Percentiles rank a stretch among this genome's conserved stretches.
phyloP scores from a whole-genome alignment of 2,797 vertebrate genomes.

The Simalia tracyae region DNA sequence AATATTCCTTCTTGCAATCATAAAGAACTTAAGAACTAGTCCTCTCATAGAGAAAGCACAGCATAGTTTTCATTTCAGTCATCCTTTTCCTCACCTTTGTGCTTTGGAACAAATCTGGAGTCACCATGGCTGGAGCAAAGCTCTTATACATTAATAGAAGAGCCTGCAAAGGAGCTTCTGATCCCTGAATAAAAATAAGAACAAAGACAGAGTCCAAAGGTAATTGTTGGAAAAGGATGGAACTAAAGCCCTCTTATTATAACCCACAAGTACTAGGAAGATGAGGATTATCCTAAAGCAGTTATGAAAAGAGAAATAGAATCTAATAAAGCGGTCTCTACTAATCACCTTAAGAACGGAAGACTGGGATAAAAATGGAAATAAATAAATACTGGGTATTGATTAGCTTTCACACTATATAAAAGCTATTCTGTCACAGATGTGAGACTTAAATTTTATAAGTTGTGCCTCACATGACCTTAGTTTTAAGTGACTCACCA shows the following conservation, averaged over 20 bases:
- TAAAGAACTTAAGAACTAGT: constrained; percentile 6
- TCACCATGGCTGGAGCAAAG: constrained; percentile 85
- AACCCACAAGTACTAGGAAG: background rate
- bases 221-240: constrained; percentile 10
- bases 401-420: background rate
- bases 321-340: background rate
- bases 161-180: constrained; percentile 83
- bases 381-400: background rate
- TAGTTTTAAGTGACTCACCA: constrained; percentile 76
- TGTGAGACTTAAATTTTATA: background rate
- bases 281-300: background rate
- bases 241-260: background rate
- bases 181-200: constrained; percentile 78
- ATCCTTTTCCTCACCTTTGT: constrained; percentile 78
- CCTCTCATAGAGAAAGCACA: background rate
- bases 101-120: constrained; percentile 78
- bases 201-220: constrained; percentile 6
- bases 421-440: background rate
- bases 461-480: background rate
- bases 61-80: constrained; percentile 7
- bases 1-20: constrained; percentile 23
- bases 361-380: background rate
- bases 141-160: constrained; percentile 89
- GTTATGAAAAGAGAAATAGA: background rate
- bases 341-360: background rate